Conservation (phyloP, 2,888 invertebrate genomes). For the Phanerotoma sp. region DNA sequence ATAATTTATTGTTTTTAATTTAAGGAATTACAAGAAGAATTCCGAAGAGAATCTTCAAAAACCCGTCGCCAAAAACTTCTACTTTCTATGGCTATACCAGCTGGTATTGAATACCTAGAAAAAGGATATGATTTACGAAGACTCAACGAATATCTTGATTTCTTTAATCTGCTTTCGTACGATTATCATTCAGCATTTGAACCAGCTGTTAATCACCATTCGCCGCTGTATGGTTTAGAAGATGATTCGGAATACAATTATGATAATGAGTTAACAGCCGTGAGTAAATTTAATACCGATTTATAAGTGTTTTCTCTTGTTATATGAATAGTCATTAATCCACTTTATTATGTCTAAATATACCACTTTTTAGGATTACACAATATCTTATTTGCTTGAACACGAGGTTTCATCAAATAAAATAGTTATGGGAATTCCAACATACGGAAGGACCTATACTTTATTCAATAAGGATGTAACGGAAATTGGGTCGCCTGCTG, state of each 20-base stretch:
- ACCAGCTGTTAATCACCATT: slow-evolving; percentile 88
- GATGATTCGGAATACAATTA: slow-evolving; percentile 86
- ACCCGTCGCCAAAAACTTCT: slow-evolving; percentile 78
- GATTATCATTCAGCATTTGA: slow-evolving; percentile 93
- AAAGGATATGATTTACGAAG: slow-evolving; percentile 90
- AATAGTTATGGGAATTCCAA: slow-evolving; percentile 83
- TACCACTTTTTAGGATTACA: slow-evolving; percentile 70
- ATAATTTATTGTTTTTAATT: not conserved
- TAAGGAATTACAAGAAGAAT: slow-evolving; percentile 83
- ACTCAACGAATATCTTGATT: slow-evolving; percentile 86
- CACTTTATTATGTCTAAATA: not conserved
- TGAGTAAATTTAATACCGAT: slow-evolving; percentile 60
- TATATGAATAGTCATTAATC: not conserved
- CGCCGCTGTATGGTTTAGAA: slow-evolving; percentile 79
- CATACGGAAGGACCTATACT: slow-evolving; percentile 88
- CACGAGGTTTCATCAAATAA: slow-evolving; percentile 79
- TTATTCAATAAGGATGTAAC: slow-evolving; percentile 82
- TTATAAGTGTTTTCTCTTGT: not conserved
- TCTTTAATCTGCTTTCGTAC: slow-evolving; percentile 88
- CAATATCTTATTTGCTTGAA: slow-evolving; percentile 78
- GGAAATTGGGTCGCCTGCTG: slow-evolving; percentile 84
- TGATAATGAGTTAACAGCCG: slow-evolving; percentile 84
- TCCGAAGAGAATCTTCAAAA: slow-evolving; percentile 81
- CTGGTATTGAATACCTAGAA: slow-evolving; percentile 89
- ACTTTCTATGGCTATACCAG: slow-evolving; percentile 92